phyloP scores from a whole-genome alignment of 2,888 invertebrate species.

The Germaria angustata region DNA sequence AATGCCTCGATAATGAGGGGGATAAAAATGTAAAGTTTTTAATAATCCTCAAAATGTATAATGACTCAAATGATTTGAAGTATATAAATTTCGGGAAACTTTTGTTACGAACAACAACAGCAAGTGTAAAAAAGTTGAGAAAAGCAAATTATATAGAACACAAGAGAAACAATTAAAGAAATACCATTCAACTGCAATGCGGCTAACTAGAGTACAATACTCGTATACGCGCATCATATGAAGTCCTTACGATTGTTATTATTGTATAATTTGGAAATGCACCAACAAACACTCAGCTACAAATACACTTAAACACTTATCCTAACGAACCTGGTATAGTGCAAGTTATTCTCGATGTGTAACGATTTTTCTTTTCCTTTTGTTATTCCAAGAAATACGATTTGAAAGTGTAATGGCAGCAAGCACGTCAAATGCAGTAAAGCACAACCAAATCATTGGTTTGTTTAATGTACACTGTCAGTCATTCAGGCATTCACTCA shows the following conservation, averaged over 20 bases:
- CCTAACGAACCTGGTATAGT: neutral
- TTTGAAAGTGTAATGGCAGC: constrained; percentile 55
- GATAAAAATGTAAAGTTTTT: constrained; percentile 26
- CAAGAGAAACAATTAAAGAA: neutral
- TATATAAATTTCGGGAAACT: constrained; percentile 46
- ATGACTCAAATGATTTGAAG: constrained; percentile 55
- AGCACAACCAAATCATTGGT: constrained; percentile 62
- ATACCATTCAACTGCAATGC: constrained; percentile 62
- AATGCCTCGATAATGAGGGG: constrained; percentile 15
- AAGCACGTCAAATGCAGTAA: constrained; percentile 61
- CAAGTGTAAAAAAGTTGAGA: neutral
- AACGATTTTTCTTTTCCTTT: neutral
- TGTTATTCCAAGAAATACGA: constrained; percentile 12
- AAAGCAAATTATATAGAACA: constrained; percentile 8
- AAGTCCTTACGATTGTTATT: constrained; percentile 6
- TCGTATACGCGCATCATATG: neutral
- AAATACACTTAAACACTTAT: constrained; percentile 7
- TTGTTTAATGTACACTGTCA: constrained; percentile 55
- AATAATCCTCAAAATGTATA: constrained; percentile 41
- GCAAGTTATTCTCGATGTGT: neutral
- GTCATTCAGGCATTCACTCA: constrained; percentile 42
- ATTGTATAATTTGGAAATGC: constrained; percentile 10
- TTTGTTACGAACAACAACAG: constrained; percentile 1
- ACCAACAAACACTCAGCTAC: constrained; percentile 13
- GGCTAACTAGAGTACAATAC: constrained; percentile 40